Conservation (phyloP, 2,797 vertebrate genomes). For the Tapera naevia region DNA sequence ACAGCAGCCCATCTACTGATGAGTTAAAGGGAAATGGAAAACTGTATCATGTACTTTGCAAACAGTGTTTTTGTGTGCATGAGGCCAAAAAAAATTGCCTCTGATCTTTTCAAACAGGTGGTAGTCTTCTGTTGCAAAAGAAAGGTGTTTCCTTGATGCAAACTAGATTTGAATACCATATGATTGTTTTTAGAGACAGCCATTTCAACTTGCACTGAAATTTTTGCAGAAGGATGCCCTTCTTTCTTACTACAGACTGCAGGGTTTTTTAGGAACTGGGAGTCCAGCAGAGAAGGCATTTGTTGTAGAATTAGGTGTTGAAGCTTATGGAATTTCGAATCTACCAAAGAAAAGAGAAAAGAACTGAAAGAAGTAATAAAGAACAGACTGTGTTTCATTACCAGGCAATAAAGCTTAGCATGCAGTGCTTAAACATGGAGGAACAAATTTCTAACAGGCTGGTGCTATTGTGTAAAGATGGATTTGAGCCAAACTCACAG, state of each 20-base stretch:
- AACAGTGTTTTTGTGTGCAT: background rate
- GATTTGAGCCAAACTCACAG: constrained; percentile 30
- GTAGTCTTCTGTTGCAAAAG: background rate
- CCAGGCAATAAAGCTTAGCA: constrained; percentile 9
- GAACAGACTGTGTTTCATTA: constrained; percentile 24
- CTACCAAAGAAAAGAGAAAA: background rate
- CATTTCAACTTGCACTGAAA: background rate
- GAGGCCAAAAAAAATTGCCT: background rate
- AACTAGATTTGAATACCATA: background rate
- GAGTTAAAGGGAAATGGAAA: background rate
- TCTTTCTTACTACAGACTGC: background rate
- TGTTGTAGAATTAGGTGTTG: background rate
- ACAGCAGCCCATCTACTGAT: background rate
- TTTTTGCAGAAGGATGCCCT: background rate
- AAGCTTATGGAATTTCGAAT: background rate
- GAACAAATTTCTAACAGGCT: background rate
- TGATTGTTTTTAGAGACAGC: background rate
- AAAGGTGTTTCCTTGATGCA: background rate
- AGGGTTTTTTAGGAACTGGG: background rate
- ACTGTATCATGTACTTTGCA: background rate
- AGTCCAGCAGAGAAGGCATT: background rate
- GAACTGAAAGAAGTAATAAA: background rate
- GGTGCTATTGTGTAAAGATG: background rate
- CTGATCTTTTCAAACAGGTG: background rate
- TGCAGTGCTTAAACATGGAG: background rate